A percentile compares a stretch with the other conserved stretches of the same genome.
phyloP scores from a whole-genome alignment of 2,797 vertebrate species.

The Carcharodon carcharias region DNA sequence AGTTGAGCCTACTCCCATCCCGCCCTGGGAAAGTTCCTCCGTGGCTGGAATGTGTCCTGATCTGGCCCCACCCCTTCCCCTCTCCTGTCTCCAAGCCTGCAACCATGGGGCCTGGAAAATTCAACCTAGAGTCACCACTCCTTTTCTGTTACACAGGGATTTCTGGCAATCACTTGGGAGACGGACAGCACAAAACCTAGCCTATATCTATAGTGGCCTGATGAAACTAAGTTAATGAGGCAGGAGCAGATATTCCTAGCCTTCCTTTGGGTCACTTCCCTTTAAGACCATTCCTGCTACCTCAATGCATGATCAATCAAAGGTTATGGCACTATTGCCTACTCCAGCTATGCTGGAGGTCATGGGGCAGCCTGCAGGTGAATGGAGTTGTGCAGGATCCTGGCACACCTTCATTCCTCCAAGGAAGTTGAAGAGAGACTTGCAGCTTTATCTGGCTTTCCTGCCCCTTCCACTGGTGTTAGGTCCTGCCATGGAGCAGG shows the following conservation, averaged over 20 bases:
- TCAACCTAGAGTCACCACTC: background rate
- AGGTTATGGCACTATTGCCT: background rate
- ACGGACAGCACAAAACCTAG: background rate
- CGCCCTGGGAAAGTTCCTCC: no score
- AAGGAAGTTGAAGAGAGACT: background rate
- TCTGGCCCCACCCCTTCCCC: no score
- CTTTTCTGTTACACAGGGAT: background rate
- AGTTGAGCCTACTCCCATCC: no score
- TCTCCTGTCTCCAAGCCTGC: no score
- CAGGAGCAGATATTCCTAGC: background rate
- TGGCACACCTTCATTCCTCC: background rate
- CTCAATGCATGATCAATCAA: background rate
- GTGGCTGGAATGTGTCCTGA: no score
- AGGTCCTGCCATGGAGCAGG: background rate
- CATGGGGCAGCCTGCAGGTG: background rate
- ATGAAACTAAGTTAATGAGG: background rate
- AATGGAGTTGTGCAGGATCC: background rate
- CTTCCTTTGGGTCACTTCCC: background rate
- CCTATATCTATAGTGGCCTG: background rate
- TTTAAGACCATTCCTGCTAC: no score
- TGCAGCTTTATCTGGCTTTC: background rate
- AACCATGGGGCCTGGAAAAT: no score
- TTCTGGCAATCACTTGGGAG: background rate
- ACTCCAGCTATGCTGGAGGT: background rate
- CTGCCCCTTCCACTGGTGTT: background rate